Evolutionary conservation across 1,140 invertebrate species (phyloP), one percentile per base, ranked within the genome.

Genomic region (Drosophila pseudoobscura): DNA sequence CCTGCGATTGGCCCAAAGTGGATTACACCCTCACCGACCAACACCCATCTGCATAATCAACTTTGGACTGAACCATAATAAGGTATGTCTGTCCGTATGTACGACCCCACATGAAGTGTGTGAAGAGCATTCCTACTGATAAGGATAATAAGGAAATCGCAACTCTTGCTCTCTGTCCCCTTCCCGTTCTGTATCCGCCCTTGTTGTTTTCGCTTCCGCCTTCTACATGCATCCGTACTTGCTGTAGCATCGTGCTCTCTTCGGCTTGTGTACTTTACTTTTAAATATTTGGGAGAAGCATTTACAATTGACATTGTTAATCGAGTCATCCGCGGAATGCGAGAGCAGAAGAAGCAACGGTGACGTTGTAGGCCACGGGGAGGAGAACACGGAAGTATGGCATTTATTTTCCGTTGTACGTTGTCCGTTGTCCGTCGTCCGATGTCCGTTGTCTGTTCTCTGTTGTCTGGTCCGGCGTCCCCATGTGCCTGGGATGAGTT

Each of bases 341-440:
- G 53, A 61, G 35, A 24, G 31, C 8, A 31, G 31, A 31, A 46
- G 4, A 56, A 35, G n/a, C 11, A 57, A 49, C 9, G 22, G 4
- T 8, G 20, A 20, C 20, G 20, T 20, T 20, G 20, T 39, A 13
- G 13, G 24, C 11, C 11, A 29, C n/a, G 15, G 39, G 11, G 35
- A 39, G 35, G 35, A 13, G 11, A 39, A 60, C 50, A 43, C 56
- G 56, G 57, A 73, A 62, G 68, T 62, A 20, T 73, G 44, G 44
- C 70, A 55, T 72, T 73, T 72, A 20, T 20, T 20, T 20, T 20
- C 20, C 20, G 20, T 20, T 20, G 20, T 17, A 17, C 17, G 17
- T 17, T 17, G 17, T 17, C 17, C 17, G 17, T 1, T 17, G 17
- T 17, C 17, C 17, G 17, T 1, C 1, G 17, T 17, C 17, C 15